Percentiles rank a stretch among this genome's conserved stretches.
Conservation (phyloP, 2,113 vertebrate genomes). For the Onychostoma macrolepis region DNA sequence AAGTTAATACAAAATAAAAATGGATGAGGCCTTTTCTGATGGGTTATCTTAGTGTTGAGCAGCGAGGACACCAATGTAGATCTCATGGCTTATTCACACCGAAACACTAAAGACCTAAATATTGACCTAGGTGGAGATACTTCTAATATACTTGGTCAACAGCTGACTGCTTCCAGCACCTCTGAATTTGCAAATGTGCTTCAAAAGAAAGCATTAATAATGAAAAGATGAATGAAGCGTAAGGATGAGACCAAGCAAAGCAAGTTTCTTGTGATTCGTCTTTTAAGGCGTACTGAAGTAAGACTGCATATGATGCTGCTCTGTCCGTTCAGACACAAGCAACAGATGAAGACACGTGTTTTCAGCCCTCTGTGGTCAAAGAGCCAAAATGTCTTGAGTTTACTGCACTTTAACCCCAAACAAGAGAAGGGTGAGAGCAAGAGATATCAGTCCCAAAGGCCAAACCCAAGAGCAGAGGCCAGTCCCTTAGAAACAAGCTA, state of each 20-base stretch:
- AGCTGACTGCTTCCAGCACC: slow-evolving; percentile 21
- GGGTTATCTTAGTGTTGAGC: neutral
- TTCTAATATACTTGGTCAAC: neutral
- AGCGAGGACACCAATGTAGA: neutral
- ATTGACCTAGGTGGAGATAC: slow-evolving; percentile 6
- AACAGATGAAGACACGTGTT: slow-evolving; percentile 49
- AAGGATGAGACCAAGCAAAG: slow-evolving; percentile 37
- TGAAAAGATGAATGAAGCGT: slow-evolving; percentile 6
- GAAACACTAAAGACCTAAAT: slow-evolving; percentile 7
- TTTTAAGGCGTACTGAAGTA: slow-evolving; percentile 66
- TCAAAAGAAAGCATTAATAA: slow-evolving; percentile 2
- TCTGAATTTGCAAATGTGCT: slow-evolving; percentile 30
- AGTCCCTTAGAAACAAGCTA: slow-evolving; percentile 8
- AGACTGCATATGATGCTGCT: slow-evolving; percentile 55
- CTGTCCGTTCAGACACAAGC: slow-evolving; percentile 48
- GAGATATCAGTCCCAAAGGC: slow-evolving; percentile 32
- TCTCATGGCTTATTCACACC: slow-evolving; percentile 4
- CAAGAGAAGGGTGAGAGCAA: neutral
- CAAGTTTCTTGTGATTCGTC: slow-evolving; percentile 23
- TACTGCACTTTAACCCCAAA: slow-evolving; percentile 33
- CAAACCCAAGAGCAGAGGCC: neutral
- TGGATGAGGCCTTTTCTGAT: neutral
- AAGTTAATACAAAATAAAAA: neutral
- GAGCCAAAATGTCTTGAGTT: slow-evolving; percentile 25
- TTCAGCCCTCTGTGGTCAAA: slow-evolving; percentile 34